Evolutionary conservation across 2,797 vertebrate genomes (phyloP), one percentile per base, ranked within the genome.

Genomic region (Cuniculus paca): DNA sequence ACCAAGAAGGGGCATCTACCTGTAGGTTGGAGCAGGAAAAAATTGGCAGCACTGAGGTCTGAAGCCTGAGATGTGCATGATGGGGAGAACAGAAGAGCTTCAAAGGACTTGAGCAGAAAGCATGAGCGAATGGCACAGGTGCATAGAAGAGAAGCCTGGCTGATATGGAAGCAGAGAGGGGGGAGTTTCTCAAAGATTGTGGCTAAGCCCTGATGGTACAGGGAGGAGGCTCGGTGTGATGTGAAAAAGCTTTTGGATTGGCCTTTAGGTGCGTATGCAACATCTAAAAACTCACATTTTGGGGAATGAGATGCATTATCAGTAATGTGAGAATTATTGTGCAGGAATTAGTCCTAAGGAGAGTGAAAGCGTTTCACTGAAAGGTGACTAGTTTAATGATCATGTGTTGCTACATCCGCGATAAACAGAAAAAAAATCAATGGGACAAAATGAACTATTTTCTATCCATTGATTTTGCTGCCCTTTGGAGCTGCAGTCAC

Each of bases 361-460:
- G 56, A 19, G 61, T 90, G 56, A 94, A 91, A 92, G 77, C 45
- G 54, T 88, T 94, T 90, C 65, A 20, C 92, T 80, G 82, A 56
- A 81, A 72, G 93, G 63, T 52, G 42, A 60, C 48, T 84, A 58
- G 68, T 93, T 82, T 94, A 85, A 90, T 92, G 92, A 83, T 65
- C 31, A 13, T 2, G 42, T 60, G 60, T 50, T 48, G 48, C 82
- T 50, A 17, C 68, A 79, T 79, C 86, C 86, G 97, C 85, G 85
- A 77, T 90, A 95, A 92, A 61, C 84, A 94, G 91, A 50, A 85
- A 85, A 74, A 72, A 90, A 94, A 96, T 96, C 97, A 94, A 94
- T 95, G 82, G 77, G 82, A 79, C 61, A 70, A 81, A 97, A 88
- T 91, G 95, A 94, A 95, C 95, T 94, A 42, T 97, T 96, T 96